Base-by-base conservation (phyloP, 2,888 invertebrate species). In the Gortyna flavago region DNA sequence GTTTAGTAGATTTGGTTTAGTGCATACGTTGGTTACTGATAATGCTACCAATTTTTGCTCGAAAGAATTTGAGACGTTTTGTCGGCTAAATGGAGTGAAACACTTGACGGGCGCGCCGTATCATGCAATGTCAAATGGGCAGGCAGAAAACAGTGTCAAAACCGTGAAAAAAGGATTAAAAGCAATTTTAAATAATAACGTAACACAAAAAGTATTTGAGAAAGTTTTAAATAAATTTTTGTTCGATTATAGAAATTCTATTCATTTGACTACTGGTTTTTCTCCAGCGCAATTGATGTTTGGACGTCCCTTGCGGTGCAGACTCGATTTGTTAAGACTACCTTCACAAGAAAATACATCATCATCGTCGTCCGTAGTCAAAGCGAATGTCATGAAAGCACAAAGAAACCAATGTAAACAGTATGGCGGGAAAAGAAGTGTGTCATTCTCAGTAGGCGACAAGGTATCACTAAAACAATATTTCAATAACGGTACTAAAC, bases 141-240 rank as follows among this genome's bases (percentile, higher is more conserved):
- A 35, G 21, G 62, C 62, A 62, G 65, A 65, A 18, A 65, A 65
- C 35, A n/a, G n/a, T n/a, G n/a, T n/a, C n/a, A n/a, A n/a, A n/a
- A n/a, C n/a, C n/a, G n/a, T n/a, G n/a, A n/a, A n/a, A n/a, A n/a
- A n/a, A n/a, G n/a, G n/a, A n/a, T n/a, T n/a, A n/a, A n/a, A n/a
- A n/a, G n/a, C n/a, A n/a, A n/a, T n/a, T n/a, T n/a, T n/a, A n/a
- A n/a, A n/a, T n/a, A n/a, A n/a, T n/a, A n/a, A n/a, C n/a, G n/a
- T n/a, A n/a, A n/a, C n/a, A n/a, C n/a, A n/a, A n/a, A n/a, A n/a
- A n/a, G n/a, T n/a, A n/a, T n/a, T n/a, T n/a, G n/a, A n/a, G n/a
- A n/a, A n/a, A n/a, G n/a, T n/a, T n/a, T n/a, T n/a, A n/a, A n/a
- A n/a, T n/a, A n/a, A n/a, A n/a, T n/a, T n/a, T n/a, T n/a, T n/a